Base-by-base conservation (phyloP, 2,888 invertebrate species). In the Eurytoma adleriae region DNA sequence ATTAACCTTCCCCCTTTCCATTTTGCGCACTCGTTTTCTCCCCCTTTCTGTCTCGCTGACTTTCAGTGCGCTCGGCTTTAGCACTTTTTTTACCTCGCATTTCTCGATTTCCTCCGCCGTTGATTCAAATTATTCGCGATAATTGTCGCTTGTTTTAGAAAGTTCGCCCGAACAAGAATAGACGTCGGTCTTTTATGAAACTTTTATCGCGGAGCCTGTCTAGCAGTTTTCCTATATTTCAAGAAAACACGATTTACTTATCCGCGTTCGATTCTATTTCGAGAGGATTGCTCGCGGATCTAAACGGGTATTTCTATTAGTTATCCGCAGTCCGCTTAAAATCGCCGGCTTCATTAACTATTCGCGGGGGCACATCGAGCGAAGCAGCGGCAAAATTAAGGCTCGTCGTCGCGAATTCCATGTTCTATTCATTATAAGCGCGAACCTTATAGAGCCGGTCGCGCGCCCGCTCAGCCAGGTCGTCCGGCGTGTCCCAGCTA, bases 401-500 rank as follows among this genome's bases (percentile, higher is more conserved):
- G 77, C 40, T 70, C 57, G 30, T 48, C 68, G 61, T 20, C 40
- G 16, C 18, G 79, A 79, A 79, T 79, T 64, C 54, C 69, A 74
- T 79, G 79, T 74, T 74, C 79, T 79, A 79, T 74, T 79, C 64
- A 79, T 79, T 79, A 79, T 69, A 74, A 79, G 79, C 73, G 79
- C 73, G 68, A 56, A 79, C 69, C 68, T 79, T 79, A 73, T 79
- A 69, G 68, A 78, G 66, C 56, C 3, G 66, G 70, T 30, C 56
- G 76, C 27, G 40, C 20, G 61, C 52, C n/a, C n/a, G 54, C 52
- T 2, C n/a, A 16, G 68, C 50, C n/a, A 24, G 18, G 30, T 30
- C 7, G 10, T 14, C 4, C 61, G 24, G 61, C 24, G 10, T 18
- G 66, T 40, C 50, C 59, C 20, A 50, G 61, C 69, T 68, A 54